Percentiles rank a stretch among this genome's conserved stretches.
These are phyloP conservation scores for Germaria angustata DNA, from an alignment of 2,888 invertebrate species.

Conservation along the genomic window DNA sequence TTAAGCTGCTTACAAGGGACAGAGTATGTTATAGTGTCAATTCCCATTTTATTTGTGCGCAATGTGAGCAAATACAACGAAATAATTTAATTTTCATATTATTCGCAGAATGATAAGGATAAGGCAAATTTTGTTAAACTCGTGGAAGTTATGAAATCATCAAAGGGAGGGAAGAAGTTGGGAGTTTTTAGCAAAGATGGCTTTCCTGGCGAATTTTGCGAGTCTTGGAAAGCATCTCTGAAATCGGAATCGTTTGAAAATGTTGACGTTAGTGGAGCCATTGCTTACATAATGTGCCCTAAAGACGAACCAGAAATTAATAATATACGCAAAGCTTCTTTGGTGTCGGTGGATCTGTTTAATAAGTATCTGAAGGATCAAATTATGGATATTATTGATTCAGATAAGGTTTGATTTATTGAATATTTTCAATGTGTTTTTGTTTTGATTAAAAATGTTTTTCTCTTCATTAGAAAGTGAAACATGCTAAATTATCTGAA, in stretches of 20 bases:
- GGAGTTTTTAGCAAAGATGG: slow-evolving; percentile 97
- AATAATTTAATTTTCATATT: slow-evolving; percentile 63
- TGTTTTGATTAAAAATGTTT: not conserved
- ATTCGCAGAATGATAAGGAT: slow-evolving; percentile 90
- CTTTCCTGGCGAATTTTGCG: slow-evolving; percentile 95
- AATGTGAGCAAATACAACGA: not conserved
- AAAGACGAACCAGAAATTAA: slow-evolving; percentile 96
- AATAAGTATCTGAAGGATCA: slow-evolving; percentile 98
- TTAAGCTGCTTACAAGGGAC: slow-evolving; percentile 93
- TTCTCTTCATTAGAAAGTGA: slow-evolving; percentile 88
- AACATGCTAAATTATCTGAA: slow-evolving; percentile 96
- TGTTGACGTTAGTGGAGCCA: slow-evolving; percentile 90
- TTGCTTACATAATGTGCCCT: slow-evolving; percentile 93
- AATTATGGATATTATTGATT: slow-evolving; percentile 99
- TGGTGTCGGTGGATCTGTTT: slow-evolving; percentile 96
- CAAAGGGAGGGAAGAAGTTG: slow-evolving; percentile 92
- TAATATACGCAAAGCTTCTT: slow-evolving; percentile 94
- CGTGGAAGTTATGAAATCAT: slow-evolving; percentile 90
- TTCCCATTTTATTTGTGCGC: not conserved
- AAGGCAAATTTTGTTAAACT: slow-evolving; percentile 91
- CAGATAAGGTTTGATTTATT: slow-evolving; percentile 87
- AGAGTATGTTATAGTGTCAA: slow-evolving; percentile 83
- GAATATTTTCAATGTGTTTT: not conserved
- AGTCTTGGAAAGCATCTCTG: slow-evolving; percentile 91
- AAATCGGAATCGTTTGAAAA: slow-evolving; percentile 90